phyloP scores from a whole-genome alignment of 2,113 vertebrate species.

The Neolamprologus fasciatus region DNA sequence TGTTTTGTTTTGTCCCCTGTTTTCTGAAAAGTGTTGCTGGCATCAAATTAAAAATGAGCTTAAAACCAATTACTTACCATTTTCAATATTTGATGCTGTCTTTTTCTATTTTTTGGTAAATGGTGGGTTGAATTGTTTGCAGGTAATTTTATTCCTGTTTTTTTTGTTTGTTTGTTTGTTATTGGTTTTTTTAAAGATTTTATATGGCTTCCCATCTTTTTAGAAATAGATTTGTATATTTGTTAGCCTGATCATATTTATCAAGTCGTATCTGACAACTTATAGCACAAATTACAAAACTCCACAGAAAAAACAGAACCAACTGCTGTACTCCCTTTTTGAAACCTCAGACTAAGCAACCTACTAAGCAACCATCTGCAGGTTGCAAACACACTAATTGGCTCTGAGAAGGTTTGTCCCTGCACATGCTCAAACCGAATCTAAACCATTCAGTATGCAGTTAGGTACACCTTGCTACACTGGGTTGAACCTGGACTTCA shows the following conservation, averaged over 20 bases:
- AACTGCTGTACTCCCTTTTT: background rate
- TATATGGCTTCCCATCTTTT: background rate
- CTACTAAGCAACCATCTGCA: background rate
- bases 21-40: background rate
- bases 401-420: background rate
- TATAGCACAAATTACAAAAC: background rate
- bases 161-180: background rate
- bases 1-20: background rate
- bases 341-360: background rate
- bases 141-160: background rate
- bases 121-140: background rate
- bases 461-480: background rate
- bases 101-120: background rate
- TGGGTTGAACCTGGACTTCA: background rate
- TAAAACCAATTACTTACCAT: background rate
- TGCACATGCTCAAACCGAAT: background rate
- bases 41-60: background rate
- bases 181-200: rapidly evolving
- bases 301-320: background rate
- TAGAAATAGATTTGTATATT: background rate
- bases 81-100: background rate
- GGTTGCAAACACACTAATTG: background rate
- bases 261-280: background rate
- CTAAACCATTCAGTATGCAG: background rate
- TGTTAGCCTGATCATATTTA: background rate